Evolutionary conservation across 1,140 invertebrate genomes (phyloP), one percentile per base, ranked within the genome.

Genomic region (Cotesia vestalis): DNA sequence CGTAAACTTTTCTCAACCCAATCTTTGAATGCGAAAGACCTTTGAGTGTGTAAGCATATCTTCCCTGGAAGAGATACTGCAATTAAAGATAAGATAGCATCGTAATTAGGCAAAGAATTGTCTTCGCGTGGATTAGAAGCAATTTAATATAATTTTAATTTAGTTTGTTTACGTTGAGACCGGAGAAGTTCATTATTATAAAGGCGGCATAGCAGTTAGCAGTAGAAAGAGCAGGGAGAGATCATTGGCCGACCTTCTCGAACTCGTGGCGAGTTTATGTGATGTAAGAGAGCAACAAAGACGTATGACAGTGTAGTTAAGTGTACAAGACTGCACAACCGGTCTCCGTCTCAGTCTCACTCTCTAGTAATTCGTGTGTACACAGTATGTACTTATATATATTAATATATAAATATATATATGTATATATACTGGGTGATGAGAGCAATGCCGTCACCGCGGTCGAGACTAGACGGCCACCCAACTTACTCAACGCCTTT

Each of bases 71-170:
- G 3, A 27, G 27, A 46, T 11, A 3, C n/a, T 38, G 62, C 61
- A 71, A 71, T 71, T 71, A 71, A 61, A 66, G 38, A 51, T 36
- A 8, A 69, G 69, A 71, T 64, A 71, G 63, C 27, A 71, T 71
- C 69, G 57, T 71, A 71, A 71, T 71, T 61, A 71, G 34, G 46
- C 36, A 11, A 57, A 64, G 69, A 71, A 71, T 71, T 61, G 69
- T 71, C 69, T 62, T 35, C 34, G 2, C 6, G 40, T 4, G 11
- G 35, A 62, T 62, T 27, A 27, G 1, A 27, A 27, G 27, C 27
- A 27, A 27, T 27, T 27, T 27, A 27, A 27, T 27, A 27, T 27
- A 27, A 27, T 27, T 27, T n/a, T 59, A 20, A 59, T 9, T 20
- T 17, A 27, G 5, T 59, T 62, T 4, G 59, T 62, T 12, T 27